Base-by-base conservation (phyloP, 2,888 invertebrate species). In the Drosophila siamana region DNA sequence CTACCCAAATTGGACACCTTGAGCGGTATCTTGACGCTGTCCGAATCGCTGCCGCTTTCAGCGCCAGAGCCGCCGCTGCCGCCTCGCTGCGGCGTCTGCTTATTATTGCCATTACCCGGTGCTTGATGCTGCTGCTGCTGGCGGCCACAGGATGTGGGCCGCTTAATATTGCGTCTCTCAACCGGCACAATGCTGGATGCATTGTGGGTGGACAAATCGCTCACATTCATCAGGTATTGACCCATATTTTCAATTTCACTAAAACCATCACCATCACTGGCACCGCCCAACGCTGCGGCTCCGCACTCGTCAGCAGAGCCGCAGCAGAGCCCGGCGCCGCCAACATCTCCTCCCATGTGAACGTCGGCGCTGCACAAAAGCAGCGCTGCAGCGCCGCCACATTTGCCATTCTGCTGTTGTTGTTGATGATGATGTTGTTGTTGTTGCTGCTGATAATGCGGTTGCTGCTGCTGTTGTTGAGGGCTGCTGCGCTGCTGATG, bases 21-120 rank as follows among this genome's bases (percentile, higher is more conserved):
- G 38, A 94, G 92, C 52, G 96, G 95, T 76, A 95, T 95, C 80
- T 94, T 93, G 47, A 94, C 92, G 87, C 95, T 94, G 88, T 96
- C 96, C 1, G 96, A 96, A 88, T 96, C 96, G 11, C 96, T 96
- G 90, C 96, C 96, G 83, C 94, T 90, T 64, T 90, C 90, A 59
- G 90, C 90, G 57, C 90, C 91, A 48, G 91, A 91, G 51, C 91
- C 90, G 19, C 74, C 74, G 76, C 74, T 74, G 60, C 74, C 74
- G 57, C 59, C 77, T 54, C 69, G 74, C 44, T 76, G 86, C 74
- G 78, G 69, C 73, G 74, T 83, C 70, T 87, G 89, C 52, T 75
- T 60, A 46, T 59, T 66, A 40, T 84, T 85, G 78, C 76, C 85
- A 75, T 72, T 77, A 63, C 64, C 80, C 66, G 78, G 33, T 40